Conservation (phyloP, 2,888 invertebrate genomes). For the Trachelus tabidus region DNA sequence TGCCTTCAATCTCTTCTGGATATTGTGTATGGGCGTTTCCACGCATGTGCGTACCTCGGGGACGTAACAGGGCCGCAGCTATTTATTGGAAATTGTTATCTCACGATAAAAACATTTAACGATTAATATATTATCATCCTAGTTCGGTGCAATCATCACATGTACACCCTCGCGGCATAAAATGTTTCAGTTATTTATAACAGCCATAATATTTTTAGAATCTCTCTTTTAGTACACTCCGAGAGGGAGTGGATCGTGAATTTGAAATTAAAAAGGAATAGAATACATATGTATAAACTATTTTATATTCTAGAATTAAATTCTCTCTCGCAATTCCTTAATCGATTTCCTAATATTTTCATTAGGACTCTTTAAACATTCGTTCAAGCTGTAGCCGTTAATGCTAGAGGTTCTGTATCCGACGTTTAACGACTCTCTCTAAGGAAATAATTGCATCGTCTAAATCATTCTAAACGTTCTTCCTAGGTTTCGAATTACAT, state of each 20-base stretch:
- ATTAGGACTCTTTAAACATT: not conserved
- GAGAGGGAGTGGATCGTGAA: too few species aligned
- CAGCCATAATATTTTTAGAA: too few species aligned
- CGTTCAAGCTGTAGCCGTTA: not conserved
- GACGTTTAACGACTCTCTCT: not conserved
- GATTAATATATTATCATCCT: not conserved
- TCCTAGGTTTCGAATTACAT: not conserved
- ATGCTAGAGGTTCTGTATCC: not conserved
- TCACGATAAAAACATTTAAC: not conserved
- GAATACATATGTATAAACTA: too few species aligned
- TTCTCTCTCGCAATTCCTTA: not conserved
- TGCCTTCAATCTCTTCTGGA: not conserved
- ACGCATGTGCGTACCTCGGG: slow-evolving; percentile 31
- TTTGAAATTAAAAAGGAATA: too few species aligned
- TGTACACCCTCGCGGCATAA: too few species aligned
- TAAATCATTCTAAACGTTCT: not conserved
- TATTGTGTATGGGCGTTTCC: slow-evolving; percentile 34
- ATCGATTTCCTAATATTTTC: not conserved
- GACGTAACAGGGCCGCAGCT: slow-evolving; percentile 13
- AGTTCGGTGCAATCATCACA: too few species aligned
- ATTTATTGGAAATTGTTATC: not conserved
- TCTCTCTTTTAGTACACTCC: too few species aligned
- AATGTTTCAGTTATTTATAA: too few species aligned
- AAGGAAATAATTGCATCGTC: not conserved
- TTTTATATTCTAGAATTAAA: not conserved